phyloP scores from a whole-genome alignment of 2,113 vertebrate species.

The Sebastes fasciatus region DNA sequence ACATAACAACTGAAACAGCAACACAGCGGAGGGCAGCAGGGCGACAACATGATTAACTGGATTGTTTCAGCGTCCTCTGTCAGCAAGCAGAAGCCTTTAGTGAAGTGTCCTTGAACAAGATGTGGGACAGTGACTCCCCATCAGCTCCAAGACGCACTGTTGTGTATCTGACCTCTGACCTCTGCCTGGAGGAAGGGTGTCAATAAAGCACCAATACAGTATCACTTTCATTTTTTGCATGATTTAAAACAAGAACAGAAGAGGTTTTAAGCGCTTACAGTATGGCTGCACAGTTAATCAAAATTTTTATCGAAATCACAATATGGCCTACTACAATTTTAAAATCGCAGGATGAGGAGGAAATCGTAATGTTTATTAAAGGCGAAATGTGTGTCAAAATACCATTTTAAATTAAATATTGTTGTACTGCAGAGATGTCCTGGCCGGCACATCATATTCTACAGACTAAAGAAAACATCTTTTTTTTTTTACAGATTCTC shows the following conservation, averaged over 20 bases:
- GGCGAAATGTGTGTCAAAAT: too few species aligned
- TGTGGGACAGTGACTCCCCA: not conserved
- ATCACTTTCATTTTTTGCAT: not conserved
- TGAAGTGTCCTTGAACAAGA: slow-evolving; percentile 36
- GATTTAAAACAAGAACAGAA: not conserved
- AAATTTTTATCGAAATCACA: too few species aligned
- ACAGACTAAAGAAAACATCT: too few species aligned
- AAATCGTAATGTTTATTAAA: too few species aligned
- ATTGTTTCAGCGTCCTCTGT: slow-evolving; percentile 11
- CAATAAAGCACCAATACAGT: not conserved
- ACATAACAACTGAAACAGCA: slow-evolving; percentile 1
- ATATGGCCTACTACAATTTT: too few species aligned
- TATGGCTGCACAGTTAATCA: too few species aligned
- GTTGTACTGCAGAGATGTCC: too few species aligned
- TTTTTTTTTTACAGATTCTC: too few species aligned
- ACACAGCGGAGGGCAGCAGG: not conserved
- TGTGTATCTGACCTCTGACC: slow-evolving; percentile 2
- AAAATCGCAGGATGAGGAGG: too few species aligned
- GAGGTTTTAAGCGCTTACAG: not conserved
- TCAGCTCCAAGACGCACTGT: not conserved
- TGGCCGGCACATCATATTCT: too few species aligned
- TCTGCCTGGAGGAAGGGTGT: not conserved
- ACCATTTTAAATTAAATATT: too few species aligned
- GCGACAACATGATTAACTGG: slow-evolving; percentile 3
- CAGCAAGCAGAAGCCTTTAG: not conserved